phyloP scores from a whole-genome alignment of 1,140 invertebrate genomes.

The Penaeus japonicus region DNA sequence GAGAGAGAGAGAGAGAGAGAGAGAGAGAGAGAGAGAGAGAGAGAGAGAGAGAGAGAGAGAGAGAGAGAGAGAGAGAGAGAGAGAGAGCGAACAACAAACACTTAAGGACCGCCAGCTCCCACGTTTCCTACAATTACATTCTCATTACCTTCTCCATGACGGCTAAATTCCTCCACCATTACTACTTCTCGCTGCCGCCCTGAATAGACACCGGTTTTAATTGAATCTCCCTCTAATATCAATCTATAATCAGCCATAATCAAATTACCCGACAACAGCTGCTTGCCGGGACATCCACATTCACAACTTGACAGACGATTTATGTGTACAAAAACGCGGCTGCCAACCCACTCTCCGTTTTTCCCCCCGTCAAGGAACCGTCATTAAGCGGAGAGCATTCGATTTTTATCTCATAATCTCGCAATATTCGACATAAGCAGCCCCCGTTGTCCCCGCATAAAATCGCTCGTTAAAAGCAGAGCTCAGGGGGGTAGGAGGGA shows the following conservation, averaged over 20 bases:
- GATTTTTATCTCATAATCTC: too few species aligned
- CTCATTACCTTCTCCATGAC: slow-evolving; percentile 43
- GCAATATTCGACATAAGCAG: too few species aligned
- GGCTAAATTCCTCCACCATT: slow-evolving; percentile 39
- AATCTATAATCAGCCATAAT: slow-evolving; percentile 48
- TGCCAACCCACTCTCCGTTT: too few species aligned
- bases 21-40: too few species aligned
- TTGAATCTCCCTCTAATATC: slow-evolving; percentile 47
- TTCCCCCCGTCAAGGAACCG: too few species aligned
- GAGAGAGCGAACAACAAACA: not conserved
- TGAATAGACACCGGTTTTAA: slow-evolving; percentile 37
- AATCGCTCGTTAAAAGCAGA: too few species aligned
- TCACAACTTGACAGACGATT: slow-evolving; percentile 30
- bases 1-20: too few species aligned
- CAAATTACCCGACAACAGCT: slow-evolving; percentile 47
- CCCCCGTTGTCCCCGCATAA: too few species aligned
- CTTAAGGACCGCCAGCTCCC: not conserved
- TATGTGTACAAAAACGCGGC: not conserved
- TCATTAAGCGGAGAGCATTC: too few species aligned
- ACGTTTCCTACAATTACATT: not conserved
- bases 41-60: too few species aligned
- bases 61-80: too few species aligned
- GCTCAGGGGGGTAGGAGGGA: too few species aligned
- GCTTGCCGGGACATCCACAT: slow-evolving; percentile 23
- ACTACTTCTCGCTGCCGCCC: slow-evolving; percentile 28